Percentiles rank a stretch among this genome's conserved stretches.
Evolutionary conservation across 2,113 vertebrate species (phyloP).

Genomic region (Nyctibius bracteatus): DNA sequence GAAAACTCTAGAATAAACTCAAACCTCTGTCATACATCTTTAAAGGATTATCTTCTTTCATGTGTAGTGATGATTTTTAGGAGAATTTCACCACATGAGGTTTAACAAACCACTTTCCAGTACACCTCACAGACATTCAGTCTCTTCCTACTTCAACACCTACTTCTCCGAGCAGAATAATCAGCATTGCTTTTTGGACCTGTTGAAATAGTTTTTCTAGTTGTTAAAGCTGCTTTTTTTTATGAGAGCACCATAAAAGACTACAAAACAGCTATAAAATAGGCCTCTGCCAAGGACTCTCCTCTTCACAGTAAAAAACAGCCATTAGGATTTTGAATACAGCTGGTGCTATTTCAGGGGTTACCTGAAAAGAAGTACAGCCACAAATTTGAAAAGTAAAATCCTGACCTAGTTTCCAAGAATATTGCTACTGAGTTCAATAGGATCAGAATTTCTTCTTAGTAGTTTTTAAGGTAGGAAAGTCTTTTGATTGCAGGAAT

Average conservation of each 20-base stretch:
- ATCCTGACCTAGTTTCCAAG: neutral
- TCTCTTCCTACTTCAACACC: neutral
- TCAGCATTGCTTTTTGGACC: neutral
- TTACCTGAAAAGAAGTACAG: neutral
- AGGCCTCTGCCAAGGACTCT: neutral
- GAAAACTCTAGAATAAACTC: neutral
- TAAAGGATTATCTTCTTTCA: neutral
- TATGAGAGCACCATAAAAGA: neutral
- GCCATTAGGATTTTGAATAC: neutral
- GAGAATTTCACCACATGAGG: neutral
- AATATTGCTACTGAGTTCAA: neutral
- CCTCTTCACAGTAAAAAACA: slow-evolving; percentile 1
- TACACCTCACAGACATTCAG: neutral
- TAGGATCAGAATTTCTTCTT: neutral
- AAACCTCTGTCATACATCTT: neutral
- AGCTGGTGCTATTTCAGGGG: slow-evolving; percentile 11
- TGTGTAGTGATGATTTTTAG: neutral
- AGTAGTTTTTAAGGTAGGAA: neutral
- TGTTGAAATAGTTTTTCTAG: neutral
- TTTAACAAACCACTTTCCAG: neutral
- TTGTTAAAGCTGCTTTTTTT: neutral
- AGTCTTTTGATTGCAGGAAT: neutral
- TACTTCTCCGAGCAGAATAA: neutral
- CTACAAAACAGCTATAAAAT: slow-evolving; percentile 7
- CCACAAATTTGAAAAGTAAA: neutral